These are phyloP conservation scores for Tanaodytes sp. DNA, from an alignment of 2,888 invertebrate genomes.

Conservation along the genomic window DNA sequence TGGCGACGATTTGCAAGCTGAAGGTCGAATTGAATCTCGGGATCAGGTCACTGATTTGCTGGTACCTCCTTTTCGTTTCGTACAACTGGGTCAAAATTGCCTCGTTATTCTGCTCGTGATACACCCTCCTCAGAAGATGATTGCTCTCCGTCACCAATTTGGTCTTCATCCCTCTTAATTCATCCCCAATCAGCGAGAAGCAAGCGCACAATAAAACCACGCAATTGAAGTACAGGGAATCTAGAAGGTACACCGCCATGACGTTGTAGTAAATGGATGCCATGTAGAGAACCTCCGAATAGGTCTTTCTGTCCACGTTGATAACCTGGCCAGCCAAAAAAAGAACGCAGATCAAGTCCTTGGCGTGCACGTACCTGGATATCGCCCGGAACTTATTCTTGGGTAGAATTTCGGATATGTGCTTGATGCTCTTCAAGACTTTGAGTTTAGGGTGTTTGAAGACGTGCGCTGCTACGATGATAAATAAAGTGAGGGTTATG, in stretches of 20 bases:
- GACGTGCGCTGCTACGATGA: conserved; percentile 46
- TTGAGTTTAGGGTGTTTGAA: conserved; percentile 46
- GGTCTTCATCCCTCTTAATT: conserved; percentile 54
- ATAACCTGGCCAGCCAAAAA: conserved; percentile 56
- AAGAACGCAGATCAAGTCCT: conserved; percentile 57
- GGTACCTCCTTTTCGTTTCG: conserved; percentile 57
- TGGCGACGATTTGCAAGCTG: conserved; percentile 58
- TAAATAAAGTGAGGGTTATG: conserved; percentile 48
- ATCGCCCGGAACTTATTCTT: conserved; percentile 44
- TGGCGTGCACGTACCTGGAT: conserved; percentile 57
- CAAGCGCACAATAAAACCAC: conserved; percentile 56
- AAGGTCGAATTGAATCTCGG: conserved; percentile 60
- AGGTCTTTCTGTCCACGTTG: conserved; percentile 32
- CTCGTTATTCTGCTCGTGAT: conserved; percentile 58
- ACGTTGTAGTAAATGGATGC: conserved; percentile 53
- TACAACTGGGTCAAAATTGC: conserved; percentile 57
- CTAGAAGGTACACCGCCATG: conserved; percentile 56
- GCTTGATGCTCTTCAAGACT: conserved; percentile 52
- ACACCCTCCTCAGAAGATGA: conserved; percentile 63
- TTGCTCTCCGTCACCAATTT: conserved; percentile 59
- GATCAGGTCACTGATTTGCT: conserved; percentile 58
- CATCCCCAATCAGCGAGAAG: conserved; percentile 58
- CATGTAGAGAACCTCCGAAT: conserved; percentile 2
- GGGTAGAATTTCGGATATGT: conserved; percentile 54
- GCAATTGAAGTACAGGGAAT: conserved; percentile 59